Percentiles rank a stretch among this genome's conserved stretches.
These are phyloP conservation scores for Leptopilina drosophilae DNA, from an alignment of 2,888 invertebrate genomes.

Conservation along the genomic window DNA sequence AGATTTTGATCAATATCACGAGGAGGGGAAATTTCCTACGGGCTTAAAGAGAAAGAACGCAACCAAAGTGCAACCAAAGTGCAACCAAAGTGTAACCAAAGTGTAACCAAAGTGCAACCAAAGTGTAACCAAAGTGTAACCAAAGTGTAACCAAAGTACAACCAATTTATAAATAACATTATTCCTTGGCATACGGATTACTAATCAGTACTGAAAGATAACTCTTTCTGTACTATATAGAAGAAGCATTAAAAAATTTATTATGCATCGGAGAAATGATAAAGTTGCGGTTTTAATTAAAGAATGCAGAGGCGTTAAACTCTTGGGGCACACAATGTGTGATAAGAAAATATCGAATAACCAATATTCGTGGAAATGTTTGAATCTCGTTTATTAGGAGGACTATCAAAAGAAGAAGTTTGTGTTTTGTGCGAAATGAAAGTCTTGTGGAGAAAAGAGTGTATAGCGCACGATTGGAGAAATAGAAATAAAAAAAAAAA, in stretches of 20 bases:
- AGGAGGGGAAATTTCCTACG: no score
- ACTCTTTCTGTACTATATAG: neutral
- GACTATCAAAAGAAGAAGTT: neutral
- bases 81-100: no score
- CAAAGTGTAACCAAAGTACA: no score
- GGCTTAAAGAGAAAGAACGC: no score
- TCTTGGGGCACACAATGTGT: neutral
- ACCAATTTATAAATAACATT: no score
- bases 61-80: no score
- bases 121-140: no score
- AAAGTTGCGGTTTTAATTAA: neutral
- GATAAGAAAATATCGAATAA: no score
- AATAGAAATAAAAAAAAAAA: conserved; percentile 8
- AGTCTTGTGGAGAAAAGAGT: neutral
- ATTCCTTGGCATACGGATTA: neutral
- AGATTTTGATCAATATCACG: no score
- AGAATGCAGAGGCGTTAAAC: conserved; percentile 5
- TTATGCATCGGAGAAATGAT: neutral
- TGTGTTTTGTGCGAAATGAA: neutral
- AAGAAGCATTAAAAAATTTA: neutral
- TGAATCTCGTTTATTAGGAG: neutral
- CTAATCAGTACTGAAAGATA: no score
- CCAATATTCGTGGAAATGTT: neutral
- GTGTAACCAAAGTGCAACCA: no score
- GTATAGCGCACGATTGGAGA: neutral